phyloP scores from a whole-genome alignment of 2,888 invertebrate genomes.

The Chouioia cunea region DNA sequence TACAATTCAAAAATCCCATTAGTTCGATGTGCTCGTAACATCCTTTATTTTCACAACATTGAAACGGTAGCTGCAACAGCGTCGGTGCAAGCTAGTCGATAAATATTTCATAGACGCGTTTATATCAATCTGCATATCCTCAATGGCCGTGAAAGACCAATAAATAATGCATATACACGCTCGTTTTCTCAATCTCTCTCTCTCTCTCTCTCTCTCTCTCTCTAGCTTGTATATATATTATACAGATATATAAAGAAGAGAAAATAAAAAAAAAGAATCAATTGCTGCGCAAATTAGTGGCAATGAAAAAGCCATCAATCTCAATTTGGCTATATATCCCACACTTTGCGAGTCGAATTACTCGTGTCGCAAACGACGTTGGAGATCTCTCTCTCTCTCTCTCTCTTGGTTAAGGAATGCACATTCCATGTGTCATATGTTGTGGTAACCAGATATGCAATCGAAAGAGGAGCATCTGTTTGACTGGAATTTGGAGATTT shows the following conservation, averaged over 20 bases:
- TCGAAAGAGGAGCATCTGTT: too few relatives aligned
- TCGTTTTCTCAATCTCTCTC: constrained; percentile 1
- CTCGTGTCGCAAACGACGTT: constrained; percentile 3
- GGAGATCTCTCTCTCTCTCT: constrained; percentile 4
- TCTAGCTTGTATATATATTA: neutral
- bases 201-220: neutral
- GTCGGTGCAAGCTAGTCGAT: neutral
- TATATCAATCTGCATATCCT: constrained; percentile 7
- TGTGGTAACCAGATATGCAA: constrained; percentile 16
- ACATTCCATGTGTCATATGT: neutral
- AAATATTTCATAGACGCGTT: constrained; percentile 19
- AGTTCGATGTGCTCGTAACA: neutral
- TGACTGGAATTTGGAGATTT: too few relatives aligned
- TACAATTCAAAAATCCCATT: constrained; percentile 19
- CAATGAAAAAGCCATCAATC: constrained; percentile 43
- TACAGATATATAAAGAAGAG: too few relatives aligned
- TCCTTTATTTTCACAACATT: neutral
- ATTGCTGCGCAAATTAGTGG: constrained; percentile 3
- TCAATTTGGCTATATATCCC: constrained; percentile 14
- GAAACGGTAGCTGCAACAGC: neutral
- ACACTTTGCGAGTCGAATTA: constrained; percentile 24
- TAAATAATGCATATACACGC: constrained; percentile 24
- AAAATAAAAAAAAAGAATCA: constrained; percentile 6
- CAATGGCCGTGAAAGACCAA: constrained; percentile 8
- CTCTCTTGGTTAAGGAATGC: neutral